Evolutionary conservation across 2,797 vertebrate genomes (phyloP).

Genomic region (Anguilla obscura): DNA sequence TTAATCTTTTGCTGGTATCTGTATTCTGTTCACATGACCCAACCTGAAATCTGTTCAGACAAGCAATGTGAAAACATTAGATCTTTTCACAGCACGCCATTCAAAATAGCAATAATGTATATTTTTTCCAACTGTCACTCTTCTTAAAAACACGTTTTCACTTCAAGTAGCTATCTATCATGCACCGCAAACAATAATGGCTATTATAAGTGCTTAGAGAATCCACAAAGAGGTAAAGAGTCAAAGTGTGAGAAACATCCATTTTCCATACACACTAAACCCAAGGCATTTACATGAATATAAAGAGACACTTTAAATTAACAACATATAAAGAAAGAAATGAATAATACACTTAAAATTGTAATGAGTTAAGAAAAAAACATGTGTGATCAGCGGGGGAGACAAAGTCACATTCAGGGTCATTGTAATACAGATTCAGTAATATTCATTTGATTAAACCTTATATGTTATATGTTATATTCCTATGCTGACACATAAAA

Average conservation of each 20-base stretch:
- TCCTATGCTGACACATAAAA: no score
- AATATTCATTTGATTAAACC: no score
- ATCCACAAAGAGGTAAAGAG: neutral
- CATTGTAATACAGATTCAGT: no score
- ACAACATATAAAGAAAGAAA: neutral
- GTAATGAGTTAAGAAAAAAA: neutral
- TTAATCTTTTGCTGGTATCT: neutral
- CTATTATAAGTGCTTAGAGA: neutral
- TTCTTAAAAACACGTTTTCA: neutral
- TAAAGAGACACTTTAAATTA: neutral
- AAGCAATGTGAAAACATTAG: neutral
- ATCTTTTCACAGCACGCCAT: neutral
- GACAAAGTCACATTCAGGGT: no score
- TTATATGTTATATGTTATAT: no score
- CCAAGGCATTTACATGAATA: neutral
- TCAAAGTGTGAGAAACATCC: neutral
- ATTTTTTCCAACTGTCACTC: neutral
- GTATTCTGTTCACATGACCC: neutral
- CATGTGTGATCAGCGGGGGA: neutral
- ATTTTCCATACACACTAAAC: neutral
- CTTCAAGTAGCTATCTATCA: neutral
- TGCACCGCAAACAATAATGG: neutral
- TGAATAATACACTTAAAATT: neutral
- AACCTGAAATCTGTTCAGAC: neutral
- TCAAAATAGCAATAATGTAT: neutral